phyloP scores from a whole-genome alignment of 2,113 vertebrate genomes.

The Loxodonta africana region DNA sequence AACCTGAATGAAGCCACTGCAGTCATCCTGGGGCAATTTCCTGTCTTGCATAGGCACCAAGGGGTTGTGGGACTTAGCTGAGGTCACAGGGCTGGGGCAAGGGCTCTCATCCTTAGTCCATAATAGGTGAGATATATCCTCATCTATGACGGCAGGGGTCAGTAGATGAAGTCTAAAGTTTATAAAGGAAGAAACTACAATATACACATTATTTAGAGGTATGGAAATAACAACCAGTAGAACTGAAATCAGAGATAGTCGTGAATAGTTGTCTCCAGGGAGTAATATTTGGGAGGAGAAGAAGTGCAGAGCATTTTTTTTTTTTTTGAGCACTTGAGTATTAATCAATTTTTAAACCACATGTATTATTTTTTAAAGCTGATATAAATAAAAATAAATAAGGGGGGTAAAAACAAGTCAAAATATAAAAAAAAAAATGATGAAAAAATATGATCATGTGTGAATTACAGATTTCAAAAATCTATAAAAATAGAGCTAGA shows the following conservation, averaged over 20 bases:
- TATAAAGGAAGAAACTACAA: background rate
- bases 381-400: conserved; percentile 37
- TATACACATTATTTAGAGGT: background rate
- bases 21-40: background rate
- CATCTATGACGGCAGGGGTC: background rate
- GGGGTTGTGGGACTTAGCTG: background rate
- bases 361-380: background rate
- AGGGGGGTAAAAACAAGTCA: background rate
- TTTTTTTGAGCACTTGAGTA: background rate
- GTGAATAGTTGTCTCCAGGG: background rate
- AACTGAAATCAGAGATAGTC: background rate
- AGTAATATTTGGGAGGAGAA: background rate
- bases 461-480: conserved; percentile 32
- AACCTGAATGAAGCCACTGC: background rate
- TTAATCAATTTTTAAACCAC: background rate
- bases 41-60: background rate
- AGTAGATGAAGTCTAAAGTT: background rate
- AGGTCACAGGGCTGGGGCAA: background rate
- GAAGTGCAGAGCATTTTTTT: background rate
- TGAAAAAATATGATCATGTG: background rate
- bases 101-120: background rate
- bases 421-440: background rate
- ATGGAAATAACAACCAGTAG: background rate
- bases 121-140: background rate
- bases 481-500: background rate